A percentile compares a stretch with the other conserved stretches of the same genome.
phyloP scores from a whole-genome alignment of 2,888 invertebrate species.

The Nysson spinosus region DNA sequence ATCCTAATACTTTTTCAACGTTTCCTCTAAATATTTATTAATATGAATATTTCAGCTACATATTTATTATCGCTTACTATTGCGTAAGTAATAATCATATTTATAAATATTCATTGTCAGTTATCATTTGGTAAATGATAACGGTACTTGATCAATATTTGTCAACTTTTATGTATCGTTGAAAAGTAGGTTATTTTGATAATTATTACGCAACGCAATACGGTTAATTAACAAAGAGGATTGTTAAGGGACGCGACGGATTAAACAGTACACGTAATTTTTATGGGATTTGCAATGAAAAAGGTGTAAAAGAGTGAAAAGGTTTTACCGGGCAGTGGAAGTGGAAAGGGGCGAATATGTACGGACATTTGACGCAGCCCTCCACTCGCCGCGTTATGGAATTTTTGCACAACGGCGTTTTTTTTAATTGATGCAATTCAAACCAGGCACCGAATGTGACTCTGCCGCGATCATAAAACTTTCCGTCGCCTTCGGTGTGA shows the following conservation, averaged over 20 bases:
- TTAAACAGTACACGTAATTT: slow-evolving; percentile 43
- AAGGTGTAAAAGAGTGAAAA: slow-evolving; percentile 55
- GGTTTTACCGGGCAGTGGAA: slow-evolving; percentile 40
- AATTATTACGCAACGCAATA: not conserved
- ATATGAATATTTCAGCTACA: too few species aligned
- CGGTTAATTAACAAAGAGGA: too few species aligned
- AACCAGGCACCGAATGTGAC: slow-evolving; percentile 54
- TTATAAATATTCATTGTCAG: too few species aligned
- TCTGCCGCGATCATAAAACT: slow-evolving; percentile 61
- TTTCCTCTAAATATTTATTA: too few species aligned
- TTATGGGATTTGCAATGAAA: slow-evolving; percentile 44
- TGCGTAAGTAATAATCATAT: too few species aligned
- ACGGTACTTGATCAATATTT: too few species aligned
- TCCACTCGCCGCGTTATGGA: slow-evolving; percentile 54
- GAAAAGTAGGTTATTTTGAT: not conserved
- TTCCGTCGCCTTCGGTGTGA: slow-evolving; percentile 52
- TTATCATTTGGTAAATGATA: too few species aligned
- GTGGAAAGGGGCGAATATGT: slow-evolving; percentile 41
- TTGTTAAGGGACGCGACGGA: slow-evolving; percentile 3
- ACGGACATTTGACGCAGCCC: slow-evolving; percentile 54
- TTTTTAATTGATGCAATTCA: slow-evolving; percentile 67
- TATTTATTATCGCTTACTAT: too few species aligned
- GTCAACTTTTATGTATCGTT: too few species aligned
- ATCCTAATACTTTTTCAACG: too few species aligned
- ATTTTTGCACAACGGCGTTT: slow-evolving; percentile 61